A percentile compares a stretch with the other conserved stretches of the same genome.
Conservation (phyloP, 2,797 vertebrate species). For the Chromobotia macracanthus region DNA sequence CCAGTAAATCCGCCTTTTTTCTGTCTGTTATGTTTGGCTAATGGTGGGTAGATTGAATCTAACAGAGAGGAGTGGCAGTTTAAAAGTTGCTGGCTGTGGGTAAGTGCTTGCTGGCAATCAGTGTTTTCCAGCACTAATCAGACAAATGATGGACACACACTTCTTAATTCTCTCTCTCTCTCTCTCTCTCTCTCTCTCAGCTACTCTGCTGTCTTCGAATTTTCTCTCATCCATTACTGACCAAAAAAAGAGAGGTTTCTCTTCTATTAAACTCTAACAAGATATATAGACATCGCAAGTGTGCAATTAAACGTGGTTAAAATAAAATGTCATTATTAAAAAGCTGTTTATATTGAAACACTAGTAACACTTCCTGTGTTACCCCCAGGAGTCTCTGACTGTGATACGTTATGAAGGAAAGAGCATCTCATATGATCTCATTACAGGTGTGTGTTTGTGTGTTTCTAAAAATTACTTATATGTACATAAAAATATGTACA, state of each 20-base stretch:
- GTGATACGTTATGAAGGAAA: too few species aligned
- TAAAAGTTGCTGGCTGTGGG: conserved; percentile 31
- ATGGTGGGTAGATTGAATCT: conserved; percentile 33
- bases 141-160: conserved; percentile 35
- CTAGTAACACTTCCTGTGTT: not conserved
- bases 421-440: conserved; percentile 20
- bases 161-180: conserved; percentile 7
- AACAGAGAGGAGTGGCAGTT: conserved; percentile 15
- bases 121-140: conserved; percentile 29
- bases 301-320: not conserved
- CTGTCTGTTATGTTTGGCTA: conserved; percentile 7
- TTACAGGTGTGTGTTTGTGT: conserved; percentile 16
- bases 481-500: not conserved
- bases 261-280: not conserved
- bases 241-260: too few species aligned
- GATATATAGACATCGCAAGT: not conserved
- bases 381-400: not conserved
- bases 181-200: not conserved
- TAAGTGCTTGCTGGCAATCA: conserved; percentile 23
- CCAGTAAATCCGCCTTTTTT: not conserved
- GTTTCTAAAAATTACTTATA: not conserved
- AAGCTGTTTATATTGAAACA: not conserved
- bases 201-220: not conserved
- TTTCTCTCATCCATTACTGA: not conserved
- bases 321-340: not conserved